These are phyloP conservation scores for Drosophila pseudoobscura DNA, from an alignment of 1,140 invertebrate genomes.

Conservation along the genomic window DNA sequence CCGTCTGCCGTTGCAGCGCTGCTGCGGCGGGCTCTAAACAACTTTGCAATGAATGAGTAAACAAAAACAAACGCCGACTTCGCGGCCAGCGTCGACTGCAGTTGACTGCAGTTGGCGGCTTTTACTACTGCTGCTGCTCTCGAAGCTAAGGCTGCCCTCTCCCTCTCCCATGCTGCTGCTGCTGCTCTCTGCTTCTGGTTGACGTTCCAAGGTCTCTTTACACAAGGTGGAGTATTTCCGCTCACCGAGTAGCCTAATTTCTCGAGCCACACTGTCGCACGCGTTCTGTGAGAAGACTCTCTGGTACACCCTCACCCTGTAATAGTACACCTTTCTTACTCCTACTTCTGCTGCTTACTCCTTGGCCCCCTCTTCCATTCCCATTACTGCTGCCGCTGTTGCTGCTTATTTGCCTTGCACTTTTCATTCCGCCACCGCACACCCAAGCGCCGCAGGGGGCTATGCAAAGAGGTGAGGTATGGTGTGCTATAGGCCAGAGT, in stretches of 20 bases:
- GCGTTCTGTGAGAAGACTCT: no score
- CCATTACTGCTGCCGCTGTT: neutral
- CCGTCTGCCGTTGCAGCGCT: no score
- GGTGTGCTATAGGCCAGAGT: conserved; percentile 29
- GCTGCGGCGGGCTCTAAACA: conserved; percentile 57
- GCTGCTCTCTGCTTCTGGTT: no score
- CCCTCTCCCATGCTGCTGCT: neutral
- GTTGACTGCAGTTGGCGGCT: conserved; percentile 7
- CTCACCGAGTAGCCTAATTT: no score
- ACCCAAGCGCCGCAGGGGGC: conserved; percentile 7
- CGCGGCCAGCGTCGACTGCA: conserved; percentile 26
- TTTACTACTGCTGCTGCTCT: conserved; percentile 10
- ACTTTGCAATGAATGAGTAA: conserved; percentile 68
- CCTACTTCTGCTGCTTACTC: neutral
- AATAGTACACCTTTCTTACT: no score
- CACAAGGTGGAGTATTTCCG: no score
- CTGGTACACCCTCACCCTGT: no score
- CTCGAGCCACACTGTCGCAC: no score
- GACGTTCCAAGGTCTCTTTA: no score
- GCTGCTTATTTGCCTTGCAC: conserved; percentile 72
- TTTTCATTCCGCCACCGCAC: conserved; percentile 50
- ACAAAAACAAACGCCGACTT: conserved; percentile 73
- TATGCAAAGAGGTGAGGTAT: neutral
- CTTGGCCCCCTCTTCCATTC: neutral
- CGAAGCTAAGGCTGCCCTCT: no score